Evolutionary conservation across 2,113 vertebrate species (phyloP).

Genomic region (Cygnus buccinator): DNA sequence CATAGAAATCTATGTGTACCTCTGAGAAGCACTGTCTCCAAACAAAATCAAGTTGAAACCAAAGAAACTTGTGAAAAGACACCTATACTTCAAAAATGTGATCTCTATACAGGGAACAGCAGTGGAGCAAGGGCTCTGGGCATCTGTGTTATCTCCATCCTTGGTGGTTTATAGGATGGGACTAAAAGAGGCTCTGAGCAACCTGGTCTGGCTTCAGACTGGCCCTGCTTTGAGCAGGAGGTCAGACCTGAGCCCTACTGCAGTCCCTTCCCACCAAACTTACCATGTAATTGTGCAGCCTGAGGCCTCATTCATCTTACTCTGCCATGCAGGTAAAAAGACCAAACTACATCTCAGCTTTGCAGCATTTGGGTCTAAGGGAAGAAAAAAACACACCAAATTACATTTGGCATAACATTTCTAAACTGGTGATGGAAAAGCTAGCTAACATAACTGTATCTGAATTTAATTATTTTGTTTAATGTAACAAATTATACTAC

Average conservation of each 20-base stretch:
- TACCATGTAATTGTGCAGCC: neutral
- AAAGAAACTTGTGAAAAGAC: neutral
- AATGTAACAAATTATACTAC: neutral
- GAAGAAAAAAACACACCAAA: neutral
- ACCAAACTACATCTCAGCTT: neutral
- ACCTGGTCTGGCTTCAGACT: neutral
- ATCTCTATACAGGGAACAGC: neutral
- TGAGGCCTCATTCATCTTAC: neutral
- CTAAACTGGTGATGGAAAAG: neutral
- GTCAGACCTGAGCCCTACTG: neutral
- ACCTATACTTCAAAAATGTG: neutral
- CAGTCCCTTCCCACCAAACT: neutral
- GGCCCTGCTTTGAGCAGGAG: neutral
- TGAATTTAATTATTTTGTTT: neutral
- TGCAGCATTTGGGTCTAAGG: neutral
- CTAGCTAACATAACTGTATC: fast-evolving
- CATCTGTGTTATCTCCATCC: neutral
- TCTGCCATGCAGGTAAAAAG: neutral
- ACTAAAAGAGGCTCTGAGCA: neutral
- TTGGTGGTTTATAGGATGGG: neutral
- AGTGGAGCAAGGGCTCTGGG: neutral
- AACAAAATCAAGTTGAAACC: neutral
- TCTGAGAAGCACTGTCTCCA: neutral
- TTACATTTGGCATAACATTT: neutral
- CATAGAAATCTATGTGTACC: neutral